Conservation (phyloP, 2,888 invertebrate genomes). For the Andricus curvator region DNA sequence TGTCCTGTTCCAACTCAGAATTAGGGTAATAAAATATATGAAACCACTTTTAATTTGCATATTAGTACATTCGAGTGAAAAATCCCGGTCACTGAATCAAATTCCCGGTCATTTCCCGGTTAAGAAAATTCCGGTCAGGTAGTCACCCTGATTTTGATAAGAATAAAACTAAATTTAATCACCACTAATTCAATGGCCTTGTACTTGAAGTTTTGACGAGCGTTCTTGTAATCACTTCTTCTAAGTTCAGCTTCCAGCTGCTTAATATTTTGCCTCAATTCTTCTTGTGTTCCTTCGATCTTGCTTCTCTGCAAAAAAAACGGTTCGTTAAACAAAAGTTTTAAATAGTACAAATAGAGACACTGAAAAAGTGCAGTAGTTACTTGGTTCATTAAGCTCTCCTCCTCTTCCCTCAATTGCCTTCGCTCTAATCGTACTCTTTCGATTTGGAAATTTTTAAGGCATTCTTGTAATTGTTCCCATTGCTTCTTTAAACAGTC, state of each 20-base stretch:
- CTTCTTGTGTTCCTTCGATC: constrained; percentile 72
- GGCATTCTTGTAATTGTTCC: constrained; percentile 72
- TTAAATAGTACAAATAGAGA: neutral
- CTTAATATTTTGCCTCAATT: constrained; percentile 68
- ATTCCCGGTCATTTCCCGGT: no score
- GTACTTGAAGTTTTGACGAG: constrained; percentile 84
- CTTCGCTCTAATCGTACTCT: constrained; percentile 81
- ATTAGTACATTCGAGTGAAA: no score
- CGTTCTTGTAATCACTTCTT: constrained; percentile 84
- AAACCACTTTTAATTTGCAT: no score
- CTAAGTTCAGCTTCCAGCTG: constrained; percentile 81
- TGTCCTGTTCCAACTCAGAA: no score
- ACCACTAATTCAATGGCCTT: constrained; percentile 84
- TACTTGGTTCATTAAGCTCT: constrained; percentile 79
- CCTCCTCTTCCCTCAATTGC: constrained; percentile 79
- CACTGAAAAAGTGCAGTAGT: constrained; percentile 15
- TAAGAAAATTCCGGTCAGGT: no score
- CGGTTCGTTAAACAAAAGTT: constrained; percentile 5
- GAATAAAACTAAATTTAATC: constrained; percentile 54
- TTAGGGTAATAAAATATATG: no score
- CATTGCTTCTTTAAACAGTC: constrained; percentile 69
- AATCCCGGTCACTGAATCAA: no score
- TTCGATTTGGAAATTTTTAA: constrained; percentile 82
- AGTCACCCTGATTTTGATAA: neutral
- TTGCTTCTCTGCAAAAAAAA: constrained; percentile 66